These are phyloP conservation scores for Aphelinus atriplicis DNA, from an alignment of 1,140 invertebrate genomes.

Conservation along the genomic window DNA sequence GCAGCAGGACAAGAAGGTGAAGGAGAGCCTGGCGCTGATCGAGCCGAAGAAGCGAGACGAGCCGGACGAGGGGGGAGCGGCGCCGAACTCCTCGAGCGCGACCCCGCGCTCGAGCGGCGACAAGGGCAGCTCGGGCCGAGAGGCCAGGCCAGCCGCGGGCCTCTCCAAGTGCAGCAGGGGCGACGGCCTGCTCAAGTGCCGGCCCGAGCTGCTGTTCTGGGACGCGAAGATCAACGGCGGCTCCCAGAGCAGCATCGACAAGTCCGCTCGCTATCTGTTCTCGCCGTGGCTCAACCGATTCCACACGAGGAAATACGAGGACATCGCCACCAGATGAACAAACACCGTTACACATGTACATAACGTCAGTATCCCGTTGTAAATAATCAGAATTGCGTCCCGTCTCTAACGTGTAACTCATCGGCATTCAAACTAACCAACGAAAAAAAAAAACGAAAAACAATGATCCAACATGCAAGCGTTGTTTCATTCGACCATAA, in stretches of 20 bases:
- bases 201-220: background rate
- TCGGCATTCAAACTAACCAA: too few species aligned
- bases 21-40: slow-evolving; percentile 22
- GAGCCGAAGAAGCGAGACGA: slow-evolving; percentile 14
- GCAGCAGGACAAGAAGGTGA: slow-evolving; percentile 29
- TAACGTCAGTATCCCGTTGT: too few species aligned
- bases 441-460: too few species aligned
- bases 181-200: background rate
- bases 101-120: slow-evolving; percentile 44
- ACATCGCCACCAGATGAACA: too few species aligned
- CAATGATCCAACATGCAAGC: too few species aligned
- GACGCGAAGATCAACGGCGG: background rate
- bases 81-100: slow-evolving; percentile 14
- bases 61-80: slow-evolving; percentile 30
- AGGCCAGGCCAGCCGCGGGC: slow-evolving; percentile 27
- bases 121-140: slow-evolving; percentile 38
- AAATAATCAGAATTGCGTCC: too few species aligned
- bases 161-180: background rate
- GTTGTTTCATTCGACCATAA: too few species aligned
- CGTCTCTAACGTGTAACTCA: too few species aligned
- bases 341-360: too few species aligned
- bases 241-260: background rate
- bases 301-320: slow-evolving; percentile 4
- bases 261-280: background rate
- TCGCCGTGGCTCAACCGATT: slow-evolving; percentile 17